A percentile compares a stretch with the other conserved stretches of the same genome.
These are phyloP conservation scores for Tenthredo livida DNA, from an alignment of 2,888 invertebrate genomes.

Conservation along the genomic window DNA sequence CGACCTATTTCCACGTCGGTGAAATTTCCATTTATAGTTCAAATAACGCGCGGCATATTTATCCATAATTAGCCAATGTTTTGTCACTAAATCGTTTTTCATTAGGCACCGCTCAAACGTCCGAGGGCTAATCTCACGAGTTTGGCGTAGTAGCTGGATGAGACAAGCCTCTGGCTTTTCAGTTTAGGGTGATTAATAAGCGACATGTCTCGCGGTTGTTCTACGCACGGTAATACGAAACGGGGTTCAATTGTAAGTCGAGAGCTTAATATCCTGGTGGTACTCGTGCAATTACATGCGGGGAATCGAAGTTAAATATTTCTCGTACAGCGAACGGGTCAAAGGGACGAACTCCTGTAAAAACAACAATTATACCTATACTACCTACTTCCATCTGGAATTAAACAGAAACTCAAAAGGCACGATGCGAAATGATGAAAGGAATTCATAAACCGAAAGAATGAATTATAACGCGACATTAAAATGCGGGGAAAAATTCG, in stretches of 20 bases:
- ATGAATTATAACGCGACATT: background rate
- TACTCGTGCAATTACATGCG: background rate
- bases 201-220: background rate
- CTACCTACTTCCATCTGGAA: background rate
- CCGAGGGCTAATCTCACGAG: background rate
- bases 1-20: background rate
- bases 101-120: background rate
- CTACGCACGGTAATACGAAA: background rate
- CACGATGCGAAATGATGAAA: background rate
- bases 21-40: background rate
- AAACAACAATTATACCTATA: background rate
- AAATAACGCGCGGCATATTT: background rate
- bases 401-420: background rate
- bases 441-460: background rate
- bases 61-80: background rate
- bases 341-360: background rate
- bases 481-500: background rate
- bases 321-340: background rate
- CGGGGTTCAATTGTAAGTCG: background rate
- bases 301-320: conserved; percentile 23
- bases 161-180: background rate
- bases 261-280: background rate
- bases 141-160: background rate
- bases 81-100: background rate
- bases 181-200: background rate